Evolutionary conservation across 2,888 invertebrate species (phyloP).

Genomic region (Campoplex capitator): DNA sequence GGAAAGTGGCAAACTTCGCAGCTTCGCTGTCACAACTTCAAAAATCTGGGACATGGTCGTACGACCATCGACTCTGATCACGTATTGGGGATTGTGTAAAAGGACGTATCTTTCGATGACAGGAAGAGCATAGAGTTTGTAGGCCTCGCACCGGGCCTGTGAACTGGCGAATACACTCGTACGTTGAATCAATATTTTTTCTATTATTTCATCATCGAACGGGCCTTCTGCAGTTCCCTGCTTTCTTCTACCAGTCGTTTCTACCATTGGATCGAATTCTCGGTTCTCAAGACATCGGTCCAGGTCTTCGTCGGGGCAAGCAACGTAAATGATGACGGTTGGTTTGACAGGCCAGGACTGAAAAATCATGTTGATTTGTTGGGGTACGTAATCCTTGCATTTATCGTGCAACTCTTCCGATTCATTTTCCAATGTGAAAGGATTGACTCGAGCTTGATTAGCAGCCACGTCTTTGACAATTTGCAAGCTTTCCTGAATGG

Average conservation of each 20-base stretch:
- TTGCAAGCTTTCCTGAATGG: slow-evolving; percentile 16
- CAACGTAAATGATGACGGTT: slow-evolving; percentile 86
- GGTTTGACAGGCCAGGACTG: slow-evolving; percentile 82
- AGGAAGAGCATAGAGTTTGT: slow-evolving; percentile 84
- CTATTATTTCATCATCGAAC: slow-evolving; percentile 69
- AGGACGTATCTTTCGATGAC: slow-evolving; percentile 86
- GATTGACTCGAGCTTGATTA: slow-evolving; percentile 15
- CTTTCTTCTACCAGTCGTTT: slow-evolving; percentile 72
- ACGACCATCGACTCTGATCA: slow-evolving; percentile 87
- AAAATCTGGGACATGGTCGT: slow-evolving; percentile 85
- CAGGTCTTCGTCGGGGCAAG: slow-evolving; percentile 86
- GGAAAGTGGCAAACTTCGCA: slow-evolving; percentile 82
- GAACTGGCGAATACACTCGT: slow-evolving; percentile 85
- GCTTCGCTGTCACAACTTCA: slow-evolving; percentile 84
- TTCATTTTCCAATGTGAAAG: slow-evolving; percentile 21
- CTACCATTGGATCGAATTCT: slow-evolving; percentile 79
- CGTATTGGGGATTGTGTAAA: slow-evolving; percentile 86
- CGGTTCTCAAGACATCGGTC: slow-evolving; percentile 78
- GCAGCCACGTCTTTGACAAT: not conserved
- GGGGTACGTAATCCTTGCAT: slow-evolving; percentile 57
- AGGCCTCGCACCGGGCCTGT: slow-evolving; percentile 85
- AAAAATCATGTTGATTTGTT: slow-evolving; percentile 76
- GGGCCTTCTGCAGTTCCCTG: slow-evolving; percentile 61
- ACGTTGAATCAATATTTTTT: slow-evolving; percentile 85
- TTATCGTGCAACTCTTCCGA: slow-evolving; percentile 39